Base-by-base conservation (phyloP, 2,797 vertebrate species). In the Enteromius trimaculatus region DNA sequence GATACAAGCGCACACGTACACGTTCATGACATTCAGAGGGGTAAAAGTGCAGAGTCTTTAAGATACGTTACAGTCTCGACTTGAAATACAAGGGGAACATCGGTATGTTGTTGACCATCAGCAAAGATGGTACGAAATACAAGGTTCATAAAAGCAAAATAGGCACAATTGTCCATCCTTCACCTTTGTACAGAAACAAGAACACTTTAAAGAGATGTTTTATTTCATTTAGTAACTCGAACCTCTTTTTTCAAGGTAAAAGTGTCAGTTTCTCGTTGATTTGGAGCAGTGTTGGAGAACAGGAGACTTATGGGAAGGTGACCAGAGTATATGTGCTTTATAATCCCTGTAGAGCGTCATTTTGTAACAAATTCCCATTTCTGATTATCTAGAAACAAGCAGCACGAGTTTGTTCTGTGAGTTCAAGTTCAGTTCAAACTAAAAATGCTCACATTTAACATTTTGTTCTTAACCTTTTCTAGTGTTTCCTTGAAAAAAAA, bases 1-100 rank as follows among this genome's bases (percentile, higher is more conserved):
- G 86, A 81, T 42, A 86, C 80, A 84, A 86, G 72, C 58, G 49
- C 49, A 81, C 77, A 82, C 10, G 47, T 62, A 77, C 39, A 65
- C 37, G 1, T 76, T 58, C n/a, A 42, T 64, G 26, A 55, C 74
- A 64, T 42, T 81, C 74, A 74, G n/a, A 77, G 69, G 64, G 60
- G 58, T 26, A 69, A 60, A 68, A 47, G 77, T 37, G 79, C 34
- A 6, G 34, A 58, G 44, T 69, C 13, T 21, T 64, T 53, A 71
- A n/a, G 19, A 23, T 37, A n/a, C 80, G 19, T 77, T 31, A 76
- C 80, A 42, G 71, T 21, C 34, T 76, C 1, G 31, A 76, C 44
- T 31, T 21, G 23, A 53, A 76, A 81, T 31, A 81, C 69, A 64
- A 64, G 69, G 29, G 42, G 19, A 72, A 26, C 7, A 17, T 69